Percentiles rank a stretch among this genome's conserved stretches.
phyloP scores from a whole-genome alignment of 2,888 invertebrate species.

The Harpagoxenus sublaevis region DNA sequence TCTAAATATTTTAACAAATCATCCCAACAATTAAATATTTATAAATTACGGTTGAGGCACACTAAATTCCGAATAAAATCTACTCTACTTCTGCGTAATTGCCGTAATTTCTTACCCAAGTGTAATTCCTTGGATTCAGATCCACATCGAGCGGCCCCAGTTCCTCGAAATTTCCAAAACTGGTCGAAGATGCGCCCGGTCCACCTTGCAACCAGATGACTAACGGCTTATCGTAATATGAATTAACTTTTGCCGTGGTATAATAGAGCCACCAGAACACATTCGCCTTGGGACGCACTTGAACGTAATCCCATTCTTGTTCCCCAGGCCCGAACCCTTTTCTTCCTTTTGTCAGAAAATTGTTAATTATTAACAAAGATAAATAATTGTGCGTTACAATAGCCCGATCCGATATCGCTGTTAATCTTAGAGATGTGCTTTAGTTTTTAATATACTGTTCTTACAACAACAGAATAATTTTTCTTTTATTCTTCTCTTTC shows the following conservation, averaged over 20 bases:
- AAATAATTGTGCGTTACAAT: background rate
- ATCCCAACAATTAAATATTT: background rate
- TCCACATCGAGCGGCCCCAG: slow-evolving; percentile 92
- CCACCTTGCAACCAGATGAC: slow-evolving; percentile 97
- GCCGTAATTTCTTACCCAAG: slow-evolving; percentile 89
- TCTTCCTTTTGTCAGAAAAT: slow-evolving; percentile 62
- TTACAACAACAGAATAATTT: background rate
- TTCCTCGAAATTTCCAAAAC: slow-evolving; percentile 95
- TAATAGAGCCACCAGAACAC: slow-evolving; percentile 97
- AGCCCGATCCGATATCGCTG: background rate
- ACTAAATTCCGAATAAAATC: background rate
- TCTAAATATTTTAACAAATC: background rate
- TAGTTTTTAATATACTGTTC: background rate
- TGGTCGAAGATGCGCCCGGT: slow-evolving; percentile 93
- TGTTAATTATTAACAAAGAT: background rate
- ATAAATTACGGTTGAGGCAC: background rate
- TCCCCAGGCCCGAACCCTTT: slow-evolving; percentile 88
- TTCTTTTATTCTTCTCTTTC: background rate
- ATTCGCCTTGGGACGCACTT: slow-evolving; percentile 91
- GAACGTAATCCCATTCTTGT: slow-evolving; percentile 92
- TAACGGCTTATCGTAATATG: slow-evolving; percentile 89
- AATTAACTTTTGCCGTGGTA: slow-evolving; percentile 89
- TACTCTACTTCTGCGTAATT: background rate
- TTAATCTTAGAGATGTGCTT: background rate
- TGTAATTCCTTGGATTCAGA: slow-evolving; percentile 90